Percentiles rank a stretch among this genome's conserved stretches.
Conservation (phyloP, 2,888 invertebrate genomes). For the Thereva unica region DNA sequence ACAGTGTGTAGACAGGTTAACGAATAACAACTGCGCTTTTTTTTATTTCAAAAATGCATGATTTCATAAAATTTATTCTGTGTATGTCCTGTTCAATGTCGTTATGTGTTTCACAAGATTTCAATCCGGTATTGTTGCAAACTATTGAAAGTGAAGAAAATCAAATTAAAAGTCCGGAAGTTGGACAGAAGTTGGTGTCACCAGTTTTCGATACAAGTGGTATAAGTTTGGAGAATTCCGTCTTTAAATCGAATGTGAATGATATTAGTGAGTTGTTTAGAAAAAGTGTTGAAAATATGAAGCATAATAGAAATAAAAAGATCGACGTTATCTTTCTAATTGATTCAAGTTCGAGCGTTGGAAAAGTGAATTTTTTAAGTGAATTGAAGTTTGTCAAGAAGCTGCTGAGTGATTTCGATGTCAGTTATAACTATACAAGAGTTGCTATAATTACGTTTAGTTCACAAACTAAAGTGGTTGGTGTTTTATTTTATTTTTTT, state of each 20-base stretch:
- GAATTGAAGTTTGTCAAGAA: slow-evolving; percentile 71
- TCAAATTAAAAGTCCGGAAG: too few species aligned
- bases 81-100: too few species aligned
- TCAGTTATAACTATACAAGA: slow-evolving; percentile 66
- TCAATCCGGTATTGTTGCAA: too few species aligned
- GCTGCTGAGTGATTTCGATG: slow-evolving; percentile 67
- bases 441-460: slow-evolving; percentile 70
- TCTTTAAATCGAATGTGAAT: slow-evolving; percentile 38
- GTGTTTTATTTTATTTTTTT: slow-evolving; percentile 42
- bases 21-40: too few species aligned
- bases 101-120: too few species aligned
- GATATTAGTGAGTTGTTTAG: slow-evolving; percentile 61
- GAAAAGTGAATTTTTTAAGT: slow-evolving; percentile 66
- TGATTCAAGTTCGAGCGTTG: slow-evolving; percentile 72
- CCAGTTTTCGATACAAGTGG: slow-evolving; percentile 19
- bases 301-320: slow-evolving; percentile 51
- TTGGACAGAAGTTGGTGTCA: slow-evolving; percentile 9
- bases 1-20: too few species aligned
- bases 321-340: slow-evolving; percentile 70
- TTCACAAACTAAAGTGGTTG: slow-evolving; percentile 63
- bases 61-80: too few species aligned
- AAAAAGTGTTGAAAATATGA: slow-evolving; percentile 61
- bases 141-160: too few species aligned
- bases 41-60: too few species aligned
- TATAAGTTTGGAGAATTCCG: slow-evolving; percentile 38